Evolutionary conservation across 2,797 vertebrate genomes (phyloP), one percentile per base, ranked within the genome.

Genomic region (Poeciliopsis infans): DNA sequence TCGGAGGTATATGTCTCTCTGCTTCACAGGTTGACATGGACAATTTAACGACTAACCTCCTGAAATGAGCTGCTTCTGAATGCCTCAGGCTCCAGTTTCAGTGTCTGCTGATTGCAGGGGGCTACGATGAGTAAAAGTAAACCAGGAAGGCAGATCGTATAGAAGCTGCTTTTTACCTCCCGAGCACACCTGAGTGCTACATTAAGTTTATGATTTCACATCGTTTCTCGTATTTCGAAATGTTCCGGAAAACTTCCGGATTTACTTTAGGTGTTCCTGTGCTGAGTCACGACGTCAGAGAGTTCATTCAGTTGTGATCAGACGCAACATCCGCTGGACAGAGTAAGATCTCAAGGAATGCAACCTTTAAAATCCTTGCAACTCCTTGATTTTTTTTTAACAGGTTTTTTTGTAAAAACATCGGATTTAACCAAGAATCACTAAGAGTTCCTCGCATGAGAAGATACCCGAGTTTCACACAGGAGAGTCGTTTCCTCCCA

Each of bases 1-100:
- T 90, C 95, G 86, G 89, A 77, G 87, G 80, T 89, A 91, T 89
- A 89, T 86, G 91, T 92, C 84, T 92, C 88, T 55, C 33, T 82
- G 93, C 95, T 94, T 94, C 94, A 94, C 92, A 88, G 95, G 91
- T 93, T 95, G 95, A 94, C 95, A 91, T 91, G 95, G 94, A 93
- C 95, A 96, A 96, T 96, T 96, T 95, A 96, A 96, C 95, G 93
- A 94, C 94, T 96, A 95, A 96, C 95, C 95, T 95, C 88, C 92
- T 90, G 85, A 95, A 94, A 94, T 95, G 95, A 95, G 93, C 92
- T 86, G 85, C 91, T 90, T 88, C 87, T 89, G 94, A 94, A 96
- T 95, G 93, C 94, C 94, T 91, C 66, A 1, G 92, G 94, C 90
- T 96, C 93, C 69, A 72, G 94, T 96, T 96, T 96, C 95, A 94